Evolutionary conservation across 2,113 vertebrate species (phyloP).

Genomic region (Anser brachyrhynchus): DNA sequence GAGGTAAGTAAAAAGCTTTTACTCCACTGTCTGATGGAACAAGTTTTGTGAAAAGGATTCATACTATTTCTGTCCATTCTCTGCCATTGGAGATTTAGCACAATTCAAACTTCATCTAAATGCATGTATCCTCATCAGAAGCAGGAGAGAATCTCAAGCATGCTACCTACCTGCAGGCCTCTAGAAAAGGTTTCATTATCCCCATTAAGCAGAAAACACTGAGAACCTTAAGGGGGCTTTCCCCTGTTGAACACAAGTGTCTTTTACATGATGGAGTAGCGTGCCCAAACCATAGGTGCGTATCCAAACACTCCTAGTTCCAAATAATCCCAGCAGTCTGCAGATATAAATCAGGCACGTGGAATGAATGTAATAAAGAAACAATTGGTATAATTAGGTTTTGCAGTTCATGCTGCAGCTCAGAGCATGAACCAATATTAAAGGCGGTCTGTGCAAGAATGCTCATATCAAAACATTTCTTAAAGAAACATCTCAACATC

Average conservation of each 20-base stretch:
- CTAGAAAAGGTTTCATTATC: background rate
- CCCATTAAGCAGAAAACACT: background rate
- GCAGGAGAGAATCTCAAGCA: background rate
- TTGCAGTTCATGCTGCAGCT: background rate
- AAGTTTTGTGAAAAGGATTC: background rate
- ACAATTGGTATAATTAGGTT: background rate
- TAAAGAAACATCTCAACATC: background rate
- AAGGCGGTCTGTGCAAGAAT: background rate
- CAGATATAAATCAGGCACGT: background rate
- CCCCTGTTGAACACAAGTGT: background rate
- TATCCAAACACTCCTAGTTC: background rate
- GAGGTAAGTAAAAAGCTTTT: slow-evolving; percentile 58
- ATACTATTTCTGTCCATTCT: background rate
- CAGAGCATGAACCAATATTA: background rate
- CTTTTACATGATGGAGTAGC: background rate
- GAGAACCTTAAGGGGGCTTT: background rate
- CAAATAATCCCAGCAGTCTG: background rate
- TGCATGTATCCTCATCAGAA: background rate
- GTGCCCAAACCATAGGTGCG: background rate
- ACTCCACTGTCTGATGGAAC: background rate
- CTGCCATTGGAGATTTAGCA: background rate
- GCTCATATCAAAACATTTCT: background rate
- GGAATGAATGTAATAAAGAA: background rate
- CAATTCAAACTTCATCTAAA: slow-evolving; percentile 6
- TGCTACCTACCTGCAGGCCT: background rate